Conservation (phyloP, 2,113 vertebrate species). For the Madoqua kirkii region DNA sequence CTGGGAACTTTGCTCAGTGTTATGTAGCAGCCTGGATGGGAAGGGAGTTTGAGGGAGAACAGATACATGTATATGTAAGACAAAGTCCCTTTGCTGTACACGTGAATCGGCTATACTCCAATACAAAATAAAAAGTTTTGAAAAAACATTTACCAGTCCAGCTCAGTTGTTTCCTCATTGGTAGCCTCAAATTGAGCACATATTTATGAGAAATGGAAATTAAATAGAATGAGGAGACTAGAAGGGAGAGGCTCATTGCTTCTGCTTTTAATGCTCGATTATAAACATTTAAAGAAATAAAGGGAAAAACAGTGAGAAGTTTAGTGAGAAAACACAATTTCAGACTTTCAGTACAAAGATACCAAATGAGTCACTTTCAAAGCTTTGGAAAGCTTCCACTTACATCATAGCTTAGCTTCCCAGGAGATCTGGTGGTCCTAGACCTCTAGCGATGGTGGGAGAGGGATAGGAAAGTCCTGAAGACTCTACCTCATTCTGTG, state of each 20-base stretch:
- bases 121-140: not conserved
- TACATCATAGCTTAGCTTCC: slow-evolving; percentile 55
- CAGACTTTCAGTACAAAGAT: not conserved
- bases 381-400: not conserved
- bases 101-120: not conserved
- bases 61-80: not conserved
- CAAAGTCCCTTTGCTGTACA: not conserved
- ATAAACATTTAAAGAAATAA: not conserved
- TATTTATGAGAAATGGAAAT: not conserved
- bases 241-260: not conserved
- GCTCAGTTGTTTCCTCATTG: not conserved
- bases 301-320: not conserved
- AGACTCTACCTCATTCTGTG: slow-evolving; percentile 44
- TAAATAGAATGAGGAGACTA: not conserved
- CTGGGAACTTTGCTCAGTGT: not conserved
- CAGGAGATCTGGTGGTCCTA: slow-evolving; percentile 18
- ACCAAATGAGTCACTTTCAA: not conserved
- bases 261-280: not conserved
- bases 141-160: not conserved
- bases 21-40: not conserved
- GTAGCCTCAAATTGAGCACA: not conserved
- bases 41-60: not conserved
- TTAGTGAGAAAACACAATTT: not conserved
- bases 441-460: slow-evolving; percentile 45
- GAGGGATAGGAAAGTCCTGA: slow-evolving; percentile 57